Percentiles rank a stretch among this genome's conserved stretches.
These are phyloP conservation scores for Lasioglossum pauxillum DNA, from an alignment of 2,888 invertebrate genomes.

Conservation along the genomic window DNA sequence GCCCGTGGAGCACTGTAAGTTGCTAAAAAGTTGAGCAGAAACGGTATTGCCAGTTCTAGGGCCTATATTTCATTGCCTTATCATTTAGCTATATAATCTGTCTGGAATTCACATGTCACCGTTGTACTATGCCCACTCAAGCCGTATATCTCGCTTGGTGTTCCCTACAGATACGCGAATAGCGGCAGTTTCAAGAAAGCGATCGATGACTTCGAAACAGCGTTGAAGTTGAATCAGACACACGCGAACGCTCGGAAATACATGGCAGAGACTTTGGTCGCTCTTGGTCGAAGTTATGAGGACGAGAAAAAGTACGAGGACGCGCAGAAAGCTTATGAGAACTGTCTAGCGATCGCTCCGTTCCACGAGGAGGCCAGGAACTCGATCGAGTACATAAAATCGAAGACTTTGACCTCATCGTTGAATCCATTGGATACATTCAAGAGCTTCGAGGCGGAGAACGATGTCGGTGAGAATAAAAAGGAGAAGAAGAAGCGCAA, in stretches of 20 bases:
- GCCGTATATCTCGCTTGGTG: neutral
- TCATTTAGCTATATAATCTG: neutral
- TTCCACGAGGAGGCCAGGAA: conserved; percentile 95
- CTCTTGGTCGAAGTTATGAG: conserved; percentile 94
- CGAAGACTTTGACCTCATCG: conserved; percentile 85
- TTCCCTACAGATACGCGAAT: conserved; percentile 90
- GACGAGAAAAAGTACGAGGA: conserved; percentile 94
- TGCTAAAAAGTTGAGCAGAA: neutral
- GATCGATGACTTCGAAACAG: conserved; percentile 97
- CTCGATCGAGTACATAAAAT: conserved; percentile 92
- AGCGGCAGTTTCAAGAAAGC: conserved; percentile 97
- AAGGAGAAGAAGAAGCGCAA: conserved; percentile 84
- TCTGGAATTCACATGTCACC: neutral
- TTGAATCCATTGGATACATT: conserved; percentile 80
- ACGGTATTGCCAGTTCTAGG: neutral
- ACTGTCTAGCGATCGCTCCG: conserved; percentile 93
- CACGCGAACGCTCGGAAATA: conserved; percentile 98
- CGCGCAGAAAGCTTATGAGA: conserved; percentile 93
- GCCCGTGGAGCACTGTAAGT: conserved; percentile 94
- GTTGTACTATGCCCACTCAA: neutral
- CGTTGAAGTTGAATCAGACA: conserved; percentile 93
- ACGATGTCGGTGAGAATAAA: conserved; percentile 79
- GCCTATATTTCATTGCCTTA: neutral
- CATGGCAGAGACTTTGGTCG: conserved; percentile 96
- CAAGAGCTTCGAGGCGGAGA: conserved; percentile 81